Evolutionary conservation across 2,113 vertebrate genomes (phyloP).

Genomic region (Copsychus sechellarum): DNA sequence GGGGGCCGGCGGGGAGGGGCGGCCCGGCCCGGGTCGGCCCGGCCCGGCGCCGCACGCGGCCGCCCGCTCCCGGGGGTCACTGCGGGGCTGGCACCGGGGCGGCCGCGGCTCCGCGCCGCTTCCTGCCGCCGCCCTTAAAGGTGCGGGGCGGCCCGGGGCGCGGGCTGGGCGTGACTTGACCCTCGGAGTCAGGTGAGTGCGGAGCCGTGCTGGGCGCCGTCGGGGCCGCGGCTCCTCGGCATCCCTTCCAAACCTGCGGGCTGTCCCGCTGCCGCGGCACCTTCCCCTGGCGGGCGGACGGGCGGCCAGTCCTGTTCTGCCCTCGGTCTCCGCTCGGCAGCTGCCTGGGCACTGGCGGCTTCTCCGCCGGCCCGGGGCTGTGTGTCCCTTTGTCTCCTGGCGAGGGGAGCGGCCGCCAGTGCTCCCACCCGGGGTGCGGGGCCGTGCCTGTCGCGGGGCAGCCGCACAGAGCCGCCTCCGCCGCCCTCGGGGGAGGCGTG

Average conservation of each 20-base stretch:
- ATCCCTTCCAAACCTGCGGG: background rate
- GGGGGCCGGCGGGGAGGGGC: background rate
- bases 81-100: constrained; percentile 65
- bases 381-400: background rate
- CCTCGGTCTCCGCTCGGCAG: background rate
- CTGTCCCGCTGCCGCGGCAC: background rate
- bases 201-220: background rate
- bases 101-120: constrained; percentile 47
- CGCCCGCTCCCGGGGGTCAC: constrained; percentile 25
- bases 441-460: background rate
- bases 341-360: background rate
- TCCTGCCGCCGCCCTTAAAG: constrained; percentile 67
- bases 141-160: constrained; percentile 20
- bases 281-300: background rate
- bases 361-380: background rate
- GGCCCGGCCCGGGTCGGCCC: no score
- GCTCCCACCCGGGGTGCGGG: background rate
- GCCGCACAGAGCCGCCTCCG: background rate
- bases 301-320: background rate
- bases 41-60: no score
- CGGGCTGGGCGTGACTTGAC: constrained; percentile 49
- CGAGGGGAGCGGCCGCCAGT: background rate
- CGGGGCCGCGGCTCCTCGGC: background rate
- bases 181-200: constrained; percentile 66
- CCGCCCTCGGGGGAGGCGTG: background rate